phyloP scores from a whole-genome alignment of 2,888 invertebrate genomes.

The Micropterix aruncella region DNA sequence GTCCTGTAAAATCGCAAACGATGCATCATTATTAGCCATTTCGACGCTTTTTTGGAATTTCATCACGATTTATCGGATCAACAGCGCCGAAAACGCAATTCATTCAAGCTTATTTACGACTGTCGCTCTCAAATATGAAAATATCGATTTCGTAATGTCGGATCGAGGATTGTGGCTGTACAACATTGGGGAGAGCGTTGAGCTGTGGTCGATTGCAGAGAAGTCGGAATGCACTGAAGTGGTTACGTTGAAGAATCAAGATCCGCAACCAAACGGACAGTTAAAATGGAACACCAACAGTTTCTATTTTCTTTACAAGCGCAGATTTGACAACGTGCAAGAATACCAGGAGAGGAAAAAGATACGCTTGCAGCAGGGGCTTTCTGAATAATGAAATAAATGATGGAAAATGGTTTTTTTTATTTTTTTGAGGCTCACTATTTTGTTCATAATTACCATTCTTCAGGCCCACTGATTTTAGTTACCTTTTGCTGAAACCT shows the following conservation, averaged over 20 bases:
- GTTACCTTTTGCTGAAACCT: too few relatives aligned
- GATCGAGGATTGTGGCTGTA: slow-evolving; percentile 21
- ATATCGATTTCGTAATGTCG: slow-evolving; percentile 19
- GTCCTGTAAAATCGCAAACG: slow-evolving; percentile 19
- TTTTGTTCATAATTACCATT: too few relatives aligned
- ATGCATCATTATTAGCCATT: slow-evolving; percentile 31
- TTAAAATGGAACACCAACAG: slow-evolving; percentile 16
- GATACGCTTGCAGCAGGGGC: slow-evolving; percentile 44
- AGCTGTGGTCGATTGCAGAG: too few relatives aligned
- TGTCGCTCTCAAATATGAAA: background rate
- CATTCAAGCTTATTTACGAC: background rate
- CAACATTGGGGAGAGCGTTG: background rate
- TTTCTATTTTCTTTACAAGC: slow-evolving; percentile 54
- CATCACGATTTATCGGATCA: slow-evolving; percentile 32
- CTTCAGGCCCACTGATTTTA: too few relatives aligned
- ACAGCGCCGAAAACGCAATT: slow-evolving; percentile 16
- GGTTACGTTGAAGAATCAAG: slow-evolving; percentile 12
- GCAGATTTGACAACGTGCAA: slow-evolving; percentile 67
- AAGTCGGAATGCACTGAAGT: too few relatives aligned
- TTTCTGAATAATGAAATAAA: too few relatives aligned
- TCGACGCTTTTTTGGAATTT: slow-evolving; percentile 34
- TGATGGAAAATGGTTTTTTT: too few relatives aligned
- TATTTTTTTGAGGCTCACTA: too few relatives aligned
- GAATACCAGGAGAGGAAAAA: slow-evolving; percentile 68
- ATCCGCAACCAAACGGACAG: slow-evolving; percentile 17